A percentile compares a stretch with the other conserved stretches of the same genome.
phyloP scores from a whole-genome alignment of 2,113 vertebrate genomes.

The Thomomys bottae region DNA sequence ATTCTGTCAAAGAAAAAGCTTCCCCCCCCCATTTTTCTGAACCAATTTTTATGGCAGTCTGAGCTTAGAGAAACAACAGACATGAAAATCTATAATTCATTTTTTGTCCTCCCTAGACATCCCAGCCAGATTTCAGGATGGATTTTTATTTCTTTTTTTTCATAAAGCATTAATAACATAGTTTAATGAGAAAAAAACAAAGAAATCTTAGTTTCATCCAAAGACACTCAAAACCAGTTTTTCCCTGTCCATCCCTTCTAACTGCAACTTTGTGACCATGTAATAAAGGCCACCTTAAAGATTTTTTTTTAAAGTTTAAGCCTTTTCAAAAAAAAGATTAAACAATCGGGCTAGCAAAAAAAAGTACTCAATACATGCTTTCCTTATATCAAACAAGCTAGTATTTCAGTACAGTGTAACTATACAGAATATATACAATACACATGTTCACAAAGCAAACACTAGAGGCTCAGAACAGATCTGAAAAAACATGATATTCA shows the following conservation, averaged over 20 bases:
- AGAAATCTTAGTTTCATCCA: too few species aligned
- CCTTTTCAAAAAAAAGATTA: slow-evolving; percentile 89
- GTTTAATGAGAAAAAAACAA: too few species aligned
- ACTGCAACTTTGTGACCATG: too few species aligned
- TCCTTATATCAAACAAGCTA: slow-evolving; percentile 93
- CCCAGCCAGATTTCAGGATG: neutral
- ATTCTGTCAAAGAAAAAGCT: neutral
- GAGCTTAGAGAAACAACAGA: neutral
- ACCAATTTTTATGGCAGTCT: neutral
- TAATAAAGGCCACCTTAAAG: too few species aligned
- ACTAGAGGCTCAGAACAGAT: slow-evolving; percentile 91
- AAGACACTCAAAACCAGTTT: too few species aligned
- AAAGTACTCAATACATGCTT: slow-evolving; percentile 95
- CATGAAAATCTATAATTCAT: neutral
- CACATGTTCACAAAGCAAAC: slow-evolving; percentile 91
- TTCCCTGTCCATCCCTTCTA: too few species aligned
- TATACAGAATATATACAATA: slow-evolving; percentile 94
- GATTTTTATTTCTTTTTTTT: too few species aligned
- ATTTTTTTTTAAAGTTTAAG: too few species aligned
- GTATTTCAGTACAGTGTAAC: slow-evolving; percentile 92
- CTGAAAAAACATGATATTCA: slow-evolving; percentile 89
- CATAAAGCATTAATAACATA: too few species aligned
- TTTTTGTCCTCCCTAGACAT: neutral
- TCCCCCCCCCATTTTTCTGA: neutral
- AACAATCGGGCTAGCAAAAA: slow-evolving; percentile 94